Percentiles rank a stretch among this genome's conserved stretches.
These are phyloP conservation scores for Leiothrix lutea DNA, from an alignment of 2,113 vertebrate species.

Conservation along the genomic window DNA sequence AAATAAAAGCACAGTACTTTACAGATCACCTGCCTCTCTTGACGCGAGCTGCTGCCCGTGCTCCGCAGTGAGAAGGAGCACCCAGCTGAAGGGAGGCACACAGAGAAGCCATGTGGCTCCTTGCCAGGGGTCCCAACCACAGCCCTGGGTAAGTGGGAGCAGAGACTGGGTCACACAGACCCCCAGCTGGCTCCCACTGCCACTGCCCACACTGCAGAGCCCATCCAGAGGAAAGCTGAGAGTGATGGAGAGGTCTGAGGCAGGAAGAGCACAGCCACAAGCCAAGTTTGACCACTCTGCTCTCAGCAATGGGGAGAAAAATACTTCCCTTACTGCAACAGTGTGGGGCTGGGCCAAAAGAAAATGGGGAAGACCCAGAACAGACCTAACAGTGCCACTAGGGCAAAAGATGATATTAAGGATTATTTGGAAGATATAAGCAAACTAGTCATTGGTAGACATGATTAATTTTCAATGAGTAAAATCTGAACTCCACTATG, in stretches of 20 bases:
- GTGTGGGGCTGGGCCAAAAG: background rate
- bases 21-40: background rate
- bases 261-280: background rate
- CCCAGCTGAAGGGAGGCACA: background rate
- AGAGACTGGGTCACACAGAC: background rate
- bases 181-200: background rate
- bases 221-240: background rate
- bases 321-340: background rate
- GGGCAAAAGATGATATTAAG: background rate
- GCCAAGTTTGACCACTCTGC: background rate
- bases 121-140: background rate
- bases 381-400: background rate
- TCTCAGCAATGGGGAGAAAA: background rate
- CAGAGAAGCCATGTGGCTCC: background rate
- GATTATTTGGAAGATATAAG: background rate
- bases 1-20: background rate
- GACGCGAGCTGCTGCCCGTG: fast-evolving
- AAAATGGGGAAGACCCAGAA: background rate
- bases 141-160: background rate
- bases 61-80: fast-evolving
- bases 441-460: background rate
- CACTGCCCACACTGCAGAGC: background rate
- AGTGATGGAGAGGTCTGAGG: background rate
- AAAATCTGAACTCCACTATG: background rate
- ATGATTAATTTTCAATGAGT: background rate